Evolutionary conservation across 2,888 invertebrate species (phyloP).

Genomic region (Andrena minutula): DNA sequence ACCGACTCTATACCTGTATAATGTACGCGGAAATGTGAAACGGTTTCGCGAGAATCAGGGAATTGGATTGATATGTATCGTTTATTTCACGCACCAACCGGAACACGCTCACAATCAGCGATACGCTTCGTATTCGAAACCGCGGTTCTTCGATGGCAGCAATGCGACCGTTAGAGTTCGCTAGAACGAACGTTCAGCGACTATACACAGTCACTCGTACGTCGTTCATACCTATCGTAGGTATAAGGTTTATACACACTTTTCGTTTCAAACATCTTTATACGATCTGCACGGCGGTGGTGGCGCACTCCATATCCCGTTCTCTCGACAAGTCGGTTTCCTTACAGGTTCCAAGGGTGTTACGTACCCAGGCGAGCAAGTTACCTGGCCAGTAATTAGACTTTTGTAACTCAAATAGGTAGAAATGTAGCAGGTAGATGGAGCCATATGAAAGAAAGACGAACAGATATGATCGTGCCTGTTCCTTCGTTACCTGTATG

Average conservation of each 20-base stretch:
- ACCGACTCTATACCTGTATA: too few species aligned
- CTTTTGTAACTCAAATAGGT: neutral
- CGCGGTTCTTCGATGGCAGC: too few species aligned
- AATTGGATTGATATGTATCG: constrained; percentile 27
- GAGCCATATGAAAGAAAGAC: too few species aligned
- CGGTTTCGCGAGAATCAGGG: neutral
- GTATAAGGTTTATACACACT: neutral
- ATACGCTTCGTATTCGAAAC: too few species aligned
- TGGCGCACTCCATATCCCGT: constrained; percentile 90
- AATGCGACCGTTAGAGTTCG: too few species aligned
- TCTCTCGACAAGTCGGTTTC: constrained; percentile 88
- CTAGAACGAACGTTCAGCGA: too few species aligned
- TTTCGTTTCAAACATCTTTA: constrained; percentile 85
- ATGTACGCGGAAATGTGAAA: neutral
- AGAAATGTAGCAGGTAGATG: too few species aligned
- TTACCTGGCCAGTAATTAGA: constrained; percentile 83
- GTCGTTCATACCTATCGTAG: neutral
- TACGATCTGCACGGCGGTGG: constrained; percentile 90
- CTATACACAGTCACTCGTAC: neutral
- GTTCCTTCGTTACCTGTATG: constrained; percentile 84
- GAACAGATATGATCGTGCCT: neutral
- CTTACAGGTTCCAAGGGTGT: constrained; percentile 86
- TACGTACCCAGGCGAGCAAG: constrained; percentile 89
- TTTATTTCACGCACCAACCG: neutral
- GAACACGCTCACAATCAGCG: too few species aligned